phyloP scores from a whole-genome alignment of 2,888 invertebrate genomes.

The Neoitamus cyanurus region DNA sequence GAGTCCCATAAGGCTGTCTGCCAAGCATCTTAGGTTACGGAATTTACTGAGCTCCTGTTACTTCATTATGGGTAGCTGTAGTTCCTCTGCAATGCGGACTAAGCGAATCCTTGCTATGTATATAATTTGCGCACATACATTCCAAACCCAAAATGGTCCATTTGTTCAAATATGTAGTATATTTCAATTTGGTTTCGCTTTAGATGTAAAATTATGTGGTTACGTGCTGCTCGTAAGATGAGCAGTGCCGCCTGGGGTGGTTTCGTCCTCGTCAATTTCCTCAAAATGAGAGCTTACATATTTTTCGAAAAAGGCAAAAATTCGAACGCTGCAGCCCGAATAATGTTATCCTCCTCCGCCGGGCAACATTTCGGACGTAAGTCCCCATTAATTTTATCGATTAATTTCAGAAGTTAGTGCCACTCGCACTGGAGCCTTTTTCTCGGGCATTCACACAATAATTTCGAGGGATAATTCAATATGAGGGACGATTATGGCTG shows the following conservation, averaged over 20 bases:
- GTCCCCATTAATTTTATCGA: not conserved
- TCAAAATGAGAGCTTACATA: not conserved
- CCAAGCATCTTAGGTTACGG: not conserved
- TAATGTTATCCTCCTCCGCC: not conserved
- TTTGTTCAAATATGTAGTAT: not conserved
- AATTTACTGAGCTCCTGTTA: not conserved
- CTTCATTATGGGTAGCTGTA: not conserved
- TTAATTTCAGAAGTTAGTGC: not conserved
- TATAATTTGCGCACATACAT: not conserved
- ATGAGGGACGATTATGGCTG: conserved; percentile 23
- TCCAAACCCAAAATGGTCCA: not conserved
- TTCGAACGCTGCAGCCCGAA: not conserved
- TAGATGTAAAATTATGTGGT: not conserved
- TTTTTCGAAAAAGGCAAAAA: not conserved
- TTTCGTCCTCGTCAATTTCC: not conserved
- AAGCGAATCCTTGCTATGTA: not conserved
- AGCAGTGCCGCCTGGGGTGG: not conserved
- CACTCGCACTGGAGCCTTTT: not conserved
- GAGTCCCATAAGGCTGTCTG: not conserved
- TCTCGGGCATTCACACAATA: not conserved
- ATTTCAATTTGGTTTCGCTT: not conserved
- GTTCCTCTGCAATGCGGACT: not conserved
- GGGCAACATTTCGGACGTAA: not conserved
- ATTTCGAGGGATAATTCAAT: conserved; percentile 28
- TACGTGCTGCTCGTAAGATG: not conserved